Evolutionary conservation across 2,113 vertebrate species (phyloP).

Genomic region (Ranitomeya variabilis): DNA sequence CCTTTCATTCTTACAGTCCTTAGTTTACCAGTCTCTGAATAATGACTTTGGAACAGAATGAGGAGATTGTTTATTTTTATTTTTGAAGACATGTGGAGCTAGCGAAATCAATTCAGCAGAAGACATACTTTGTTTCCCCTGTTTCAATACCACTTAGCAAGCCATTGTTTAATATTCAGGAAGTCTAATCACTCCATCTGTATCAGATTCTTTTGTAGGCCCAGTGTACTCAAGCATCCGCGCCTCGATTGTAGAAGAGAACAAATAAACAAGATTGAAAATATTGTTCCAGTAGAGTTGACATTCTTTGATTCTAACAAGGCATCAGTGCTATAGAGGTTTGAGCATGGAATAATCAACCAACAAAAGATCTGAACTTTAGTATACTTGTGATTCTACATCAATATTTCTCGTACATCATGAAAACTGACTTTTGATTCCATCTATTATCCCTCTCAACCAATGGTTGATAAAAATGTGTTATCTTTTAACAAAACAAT

Average conservation of each 20-base stretch:
- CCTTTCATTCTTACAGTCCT: constrained; percentile 46
- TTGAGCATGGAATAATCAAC: constrained; percentile 8
- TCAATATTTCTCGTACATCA: background rate
- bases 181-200: constrained; percentile 38
- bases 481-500: constrained; percentile 10
- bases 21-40: constrained; percentile 55
- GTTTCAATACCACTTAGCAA: constrained; percentile 30
- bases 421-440: background rate
- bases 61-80: constrained; percentile 56
- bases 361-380: background rate
- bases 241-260: constrained; percentile 2
- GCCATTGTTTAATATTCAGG: constrained; percentile 39
- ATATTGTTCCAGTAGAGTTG: constrained; percentile 24
- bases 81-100: constrained; percentile 49
- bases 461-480: background rate
- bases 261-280: constrained; percentile 32
- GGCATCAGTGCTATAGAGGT: background rate
- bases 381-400: background rate
- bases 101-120: constrained; percentile 36
- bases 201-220: constrained; percentile 1
- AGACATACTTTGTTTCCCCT: constrained; percentile 44
- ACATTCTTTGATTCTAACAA: constrained; percentile 35
- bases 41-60: constrained; percentile 58
- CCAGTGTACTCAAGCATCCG: constrained; percentile 15
- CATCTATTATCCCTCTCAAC: background rate